Evolutionary conservation across 30 jellyfish, hydroid and myxozoan genomes (phyloP).

Genomic region (Morbakka virulenta): DNA sequence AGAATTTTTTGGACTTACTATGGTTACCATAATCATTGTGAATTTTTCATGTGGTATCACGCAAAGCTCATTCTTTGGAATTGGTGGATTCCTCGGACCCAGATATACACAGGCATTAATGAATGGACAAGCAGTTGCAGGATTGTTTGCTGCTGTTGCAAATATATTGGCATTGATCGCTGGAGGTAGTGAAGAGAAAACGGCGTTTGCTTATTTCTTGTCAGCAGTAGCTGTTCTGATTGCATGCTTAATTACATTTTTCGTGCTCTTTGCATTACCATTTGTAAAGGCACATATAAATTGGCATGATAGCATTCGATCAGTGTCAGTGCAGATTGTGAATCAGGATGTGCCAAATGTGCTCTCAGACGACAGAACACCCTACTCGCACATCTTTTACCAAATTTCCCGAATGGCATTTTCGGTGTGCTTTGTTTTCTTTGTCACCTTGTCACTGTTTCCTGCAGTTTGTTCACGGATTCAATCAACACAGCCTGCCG

Average conservation of each 20-base stretch:
- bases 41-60: conserved; percentile 82
- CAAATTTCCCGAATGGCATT: conserved; percentile 71
- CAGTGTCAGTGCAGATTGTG: background rate
- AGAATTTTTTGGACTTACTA: conserved; percentile 71
- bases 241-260: conserved; percentile 51
- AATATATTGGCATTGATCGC: conserved; percentile 65
- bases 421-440: conserved; percentile 68
- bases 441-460: conserved; percentile 68
- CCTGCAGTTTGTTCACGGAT: conserved; percentile 84
- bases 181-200: conserved; percentile 55
- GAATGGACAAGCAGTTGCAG: conserved; percentile 98
- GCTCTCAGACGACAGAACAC: conserved; percentile 8
- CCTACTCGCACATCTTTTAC: conserved; percentile 65
- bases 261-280: conserved; percentile 50
- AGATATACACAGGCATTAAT: conserved; percentile 92
- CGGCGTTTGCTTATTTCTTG: conserved; percentile 86
- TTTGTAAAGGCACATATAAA: conserved; percentile 46
- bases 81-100: conserved; percentile 91
- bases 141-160: conserved; percentile 97
- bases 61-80: conserved; percentile 91
- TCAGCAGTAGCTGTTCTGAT: conserved; percentile 72
- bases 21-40: conserved; percentile 60
- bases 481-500: conserved; percentile 59
- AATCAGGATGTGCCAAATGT: too few species aligned
- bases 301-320: background rate